Percentiles rank a stretch among this genome's conserved stretches.
These are phyloP conservation scores for Melieria omissa DNA, from an alignment of 2,888 invertebrate genomes.

Conservation along the genomic window DNA sequence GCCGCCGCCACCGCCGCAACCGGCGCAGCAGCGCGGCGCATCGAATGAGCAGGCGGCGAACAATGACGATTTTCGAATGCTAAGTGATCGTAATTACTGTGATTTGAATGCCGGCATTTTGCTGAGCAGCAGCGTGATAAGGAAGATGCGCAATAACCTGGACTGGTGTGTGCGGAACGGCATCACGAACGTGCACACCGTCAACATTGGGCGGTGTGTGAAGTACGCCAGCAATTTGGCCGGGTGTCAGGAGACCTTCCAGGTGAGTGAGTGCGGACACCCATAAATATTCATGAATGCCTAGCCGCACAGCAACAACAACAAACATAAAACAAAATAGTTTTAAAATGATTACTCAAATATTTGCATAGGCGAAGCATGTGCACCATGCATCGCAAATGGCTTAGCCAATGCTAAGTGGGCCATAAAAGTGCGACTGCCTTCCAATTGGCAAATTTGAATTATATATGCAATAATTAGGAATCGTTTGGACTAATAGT, in stretches of 20 bases:
- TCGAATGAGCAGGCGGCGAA: constrained; percentile 37
- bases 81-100: constrained; percentile 63
- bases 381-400: too few species aligned
- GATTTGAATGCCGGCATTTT: constrained; percentile 84
- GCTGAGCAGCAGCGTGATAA: constrained; percentile 87
- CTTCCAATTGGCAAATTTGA: too few species aligned
- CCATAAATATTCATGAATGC: background rate
- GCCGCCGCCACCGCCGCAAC: constrained; percentile 57
- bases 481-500: too few species aligned
- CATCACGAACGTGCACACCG: constrained; percentile 82
- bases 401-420: too few species aligned
- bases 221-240: constrained; percentile 66
- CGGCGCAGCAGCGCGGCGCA: constrained; percentile 63
- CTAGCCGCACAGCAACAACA: background rate
- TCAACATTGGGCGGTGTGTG: constrained; percentile 88
- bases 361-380: too few species aligned
- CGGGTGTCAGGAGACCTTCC: constrained; percentile 66
- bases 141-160: constrained; percentile 79
- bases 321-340: too few species aligned
- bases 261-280: constrained; percentile 62
- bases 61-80: constrained; percentile 52
- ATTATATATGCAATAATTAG: too few species aligned
- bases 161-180: constrained; percentile 93
- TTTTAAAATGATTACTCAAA: too few species aligned
- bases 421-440: too few species aligned